phyloP scores from a whole-genome alignment of 2,888 invertebrate genomes.

The Drosophila tripunctata region DNA sequence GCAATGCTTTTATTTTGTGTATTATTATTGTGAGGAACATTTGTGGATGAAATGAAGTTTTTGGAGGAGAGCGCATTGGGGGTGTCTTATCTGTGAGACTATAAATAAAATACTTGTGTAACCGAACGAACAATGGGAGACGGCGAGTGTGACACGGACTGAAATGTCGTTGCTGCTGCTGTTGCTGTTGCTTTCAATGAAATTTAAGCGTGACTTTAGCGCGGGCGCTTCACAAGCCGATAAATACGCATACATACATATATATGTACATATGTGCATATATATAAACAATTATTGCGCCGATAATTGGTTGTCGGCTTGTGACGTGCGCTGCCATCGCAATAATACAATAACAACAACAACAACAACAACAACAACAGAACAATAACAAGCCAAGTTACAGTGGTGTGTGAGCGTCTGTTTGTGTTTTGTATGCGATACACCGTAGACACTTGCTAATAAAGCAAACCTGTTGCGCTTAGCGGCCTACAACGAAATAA shows the following conservation, averaged over 20 bases:
- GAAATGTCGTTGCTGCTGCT: conserved; percentile 36
- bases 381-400: conserved; percentile 48
- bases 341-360: conserved; percentile 40
- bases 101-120: conserved; percentile 40
- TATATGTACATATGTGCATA: not conserved
- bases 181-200: no score
- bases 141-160: conserved; percentile 26
- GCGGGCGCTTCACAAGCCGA: conserved; percentile 73
- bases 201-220: conserved; percentile 72
- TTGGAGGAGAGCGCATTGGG: conserved; percentile 14
- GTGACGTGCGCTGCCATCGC: conserved; percentile 45
- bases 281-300: conserved; percentile 70
- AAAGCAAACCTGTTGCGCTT: conserved; percentile 46
- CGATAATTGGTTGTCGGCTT: conserved; percentile 62
- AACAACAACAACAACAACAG: conserved; percentile 15
- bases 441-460: conserved; percentile 49
- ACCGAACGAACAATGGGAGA: conserved; percentile 37
- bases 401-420: no score
- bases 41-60: conserved; percentile 4
- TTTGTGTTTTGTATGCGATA: conserved; percentile 51
- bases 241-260: conserved; percentile 37
- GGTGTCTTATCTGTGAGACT: conserved; percentile 45
- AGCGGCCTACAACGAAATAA: conserved; percentile 13
- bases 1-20: conserved; percentile 46
- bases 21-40: conserved; percentile 49